Percentiles rank a stretch among this genome's conserved stretches.
Evolutionary conservation across 2,113 vertebrate genomes (phyloP).

Genomic region (Pedionomus torquatus): DNA sequence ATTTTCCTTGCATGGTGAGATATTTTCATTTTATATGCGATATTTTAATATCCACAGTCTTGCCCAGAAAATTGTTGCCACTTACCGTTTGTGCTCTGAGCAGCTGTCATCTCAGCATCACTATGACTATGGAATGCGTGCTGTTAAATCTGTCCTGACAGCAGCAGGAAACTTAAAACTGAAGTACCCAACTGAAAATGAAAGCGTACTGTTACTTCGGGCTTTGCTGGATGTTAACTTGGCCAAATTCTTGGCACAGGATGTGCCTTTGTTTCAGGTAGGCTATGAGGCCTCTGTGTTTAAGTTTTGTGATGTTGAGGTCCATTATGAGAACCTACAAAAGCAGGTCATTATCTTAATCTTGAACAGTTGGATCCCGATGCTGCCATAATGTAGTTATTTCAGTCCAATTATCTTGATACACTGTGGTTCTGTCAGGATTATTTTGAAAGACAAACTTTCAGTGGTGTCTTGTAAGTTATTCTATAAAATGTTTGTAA

Average conservation of each 20-base stretch:
- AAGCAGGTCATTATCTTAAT: background rate
- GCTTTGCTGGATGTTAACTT: conserved; percentile 91
- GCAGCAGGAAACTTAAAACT: conserved; percentile 93
- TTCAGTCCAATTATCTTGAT: background rate
- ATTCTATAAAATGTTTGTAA: background rate
- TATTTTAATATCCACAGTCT: conserved; percentile 74
- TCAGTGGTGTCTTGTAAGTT: background rate
- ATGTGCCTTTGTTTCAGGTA: conserved; percentile 93
- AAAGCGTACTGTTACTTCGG: conserved; percentile 84
- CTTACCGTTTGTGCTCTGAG: conserved; percentile 92
- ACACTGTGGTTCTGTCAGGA: background rate
- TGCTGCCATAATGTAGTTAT: background rate
- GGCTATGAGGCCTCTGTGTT: background rate
- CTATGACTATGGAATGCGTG: conserved; percentile 93
- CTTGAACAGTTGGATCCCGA: background rate
- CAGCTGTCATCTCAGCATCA: conserved; percentile 93
- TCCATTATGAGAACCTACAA: background rate
- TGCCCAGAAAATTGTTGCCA: conserved; percentile 94
- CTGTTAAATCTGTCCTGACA: conserved; percentile 93
- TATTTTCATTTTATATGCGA: background rate
- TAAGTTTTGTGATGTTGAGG: background rate
- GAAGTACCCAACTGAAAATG: conserved; percentile 87
- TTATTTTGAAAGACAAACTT: background rate
- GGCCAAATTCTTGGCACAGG: conserved; percentile 92
- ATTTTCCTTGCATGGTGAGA: background rate